Conservation (phyloP, 2,888 invertebrate species). For the Brassicogethes aeneus region DNA sequence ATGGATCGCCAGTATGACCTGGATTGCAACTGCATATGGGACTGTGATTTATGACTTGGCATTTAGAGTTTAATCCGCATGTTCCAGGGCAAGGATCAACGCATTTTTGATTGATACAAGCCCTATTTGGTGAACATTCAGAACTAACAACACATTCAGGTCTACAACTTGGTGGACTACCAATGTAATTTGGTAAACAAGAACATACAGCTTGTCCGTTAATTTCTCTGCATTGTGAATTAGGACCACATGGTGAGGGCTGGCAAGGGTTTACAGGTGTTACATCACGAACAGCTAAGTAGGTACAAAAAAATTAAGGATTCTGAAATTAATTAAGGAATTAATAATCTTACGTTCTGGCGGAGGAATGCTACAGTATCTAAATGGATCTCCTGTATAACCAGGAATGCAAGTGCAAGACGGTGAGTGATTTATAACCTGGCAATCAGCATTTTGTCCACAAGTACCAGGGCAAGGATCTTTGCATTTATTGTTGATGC, state of each 20-base stretch:
- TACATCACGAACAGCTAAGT: conserved; percentile 12
- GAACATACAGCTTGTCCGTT: conserved; percentile 65
- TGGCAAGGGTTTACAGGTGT: conserved; percentile 49
- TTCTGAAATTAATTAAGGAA: background rate
- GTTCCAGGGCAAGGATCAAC: conserved; percentile 62
- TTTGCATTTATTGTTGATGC: conserved; percentile 55
- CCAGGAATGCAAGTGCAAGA: conserved; percentile 53
- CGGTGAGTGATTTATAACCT: conserved; percentile 57
- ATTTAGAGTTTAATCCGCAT: conserved; percentile 64
- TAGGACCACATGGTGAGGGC: conserved; percentile 65
- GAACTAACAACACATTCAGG: conserved; percentile 65
- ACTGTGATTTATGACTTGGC: conserved; percentile 63
- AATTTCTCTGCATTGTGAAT: conserved; percentile 63
- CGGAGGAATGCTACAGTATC: conserved; percentile 34
- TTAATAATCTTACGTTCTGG: conserved; percentile 40
- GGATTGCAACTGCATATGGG: conserved; percentile 59
- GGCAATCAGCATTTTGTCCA: conserved; percentile 58
- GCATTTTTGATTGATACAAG: conserved; percentile 62
- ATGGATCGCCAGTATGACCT: conserved; percentile 57
- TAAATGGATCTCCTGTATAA: conserved; percentile 60
- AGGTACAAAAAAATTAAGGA: background rate
- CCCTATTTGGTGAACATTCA: conserved; percentile 58
- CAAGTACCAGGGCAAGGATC: conserved; percentile 64
- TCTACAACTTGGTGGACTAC: conserved; percentile 60
- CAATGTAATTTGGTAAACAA: conserved; percentile 56